Evolutionary conservation across 2,888 invertebrate genomes (phyloP), one percentile per base, ranked within the genome.

Genomic region (Orthosia gracilis): DNA sequence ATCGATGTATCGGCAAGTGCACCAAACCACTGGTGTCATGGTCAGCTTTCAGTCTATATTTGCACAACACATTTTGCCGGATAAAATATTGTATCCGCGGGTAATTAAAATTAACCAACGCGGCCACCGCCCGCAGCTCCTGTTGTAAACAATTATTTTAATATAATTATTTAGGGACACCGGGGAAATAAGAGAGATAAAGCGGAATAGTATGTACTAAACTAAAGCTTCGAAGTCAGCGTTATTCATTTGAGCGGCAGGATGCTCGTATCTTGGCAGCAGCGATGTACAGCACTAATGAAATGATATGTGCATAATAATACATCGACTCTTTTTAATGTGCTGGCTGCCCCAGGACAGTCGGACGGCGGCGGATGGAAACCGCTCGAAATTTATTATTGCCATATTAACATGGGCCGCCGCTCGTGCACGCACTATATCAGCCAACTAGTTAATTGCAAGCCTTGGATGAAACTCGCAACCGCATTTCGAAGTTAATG

Each of bases 381-480:
- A 93, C 93, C 93, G 89, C 92, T 90, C 86, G 85, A 93, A 95
- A 95, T 95, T 95, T 95, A 95, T 95, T 94, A 94, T 96, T 94
- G 94, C 92, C 92, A 93, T 95, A 95, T 95, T 94, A 95, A 93
- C 94, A 92, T 91, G 90, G 90, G 81, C 89, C 85, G 88, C 87
- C 87, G 88, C 80, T 89, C 88, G 88, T 85, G 89, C 89, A 89
- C 91, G 93, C 93, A 94, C 91, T 95, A 92, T 92, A 94, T 94
- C 94, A 94, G 92, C 88, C 92, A 91, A 92, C 93, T 94, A 93
- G 94, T 95, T 95, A 94, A 95, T 94, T 95, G 95, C 93, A 93
- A 93, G 92, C 91, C 93, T 93, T 92, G 93, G 90, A 94, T 95
- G 94, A 94, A 93, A 94, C 92, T 95, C 92, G 90, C 91, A 91